A percentile compares a stretch with the other conserved stretches of the same genome.
phyloP scores from a whole-genome alignment of 2,113 vertebrate genomes.

The Reinhardtius hippoglossoides region DNA sequence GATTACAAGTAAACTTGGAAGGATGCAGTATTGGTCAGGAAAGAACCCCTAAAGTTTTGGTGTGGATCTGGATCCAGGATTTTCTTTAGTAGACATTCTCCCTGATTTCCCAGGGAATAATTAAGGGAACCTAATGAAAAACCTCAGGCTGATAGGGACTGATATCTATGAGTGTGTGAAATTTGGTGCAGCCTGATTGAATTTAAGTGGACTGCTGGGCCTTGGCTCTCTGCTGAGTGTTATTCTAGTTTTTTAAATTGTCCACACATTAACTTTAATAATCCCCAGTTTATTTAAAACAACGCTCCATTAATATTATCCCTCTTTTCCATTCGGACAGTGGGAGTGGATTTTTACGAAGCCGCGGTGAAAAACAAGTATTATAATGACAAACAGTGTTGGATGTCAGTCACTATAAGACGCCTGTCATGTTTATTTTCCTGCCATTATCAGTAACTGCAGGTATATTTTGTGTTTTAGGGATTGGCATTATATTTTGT shows the following conservation, averaged over 20 bases:
- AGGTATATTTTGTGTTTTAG: constrained; percentile 31
- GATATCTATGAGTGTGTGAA: too few relatives aligned
- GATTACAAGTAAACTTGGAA: too few relatives aligned
- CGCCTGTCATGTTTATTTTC: constrained; percentile 16
- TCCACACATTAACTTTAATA: constrained; percentile 17
- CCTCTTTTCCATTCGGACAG: not conserved
- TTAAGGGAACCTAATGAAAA: too few relatives aligned
- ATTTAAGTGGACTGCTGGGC: not conserved
- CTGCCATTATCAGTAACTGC: constrained; percentile 40
- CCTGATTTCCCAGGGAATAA: too few relatives aligned
- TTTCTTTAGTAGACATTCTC: too few relatives aligned
- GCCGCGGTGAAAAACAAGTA: constrained; percentile 20
- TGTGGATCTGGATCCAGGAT: too few relatives aligned
- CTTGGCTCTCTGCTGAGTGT: not conserved
- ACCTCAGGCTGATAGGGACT: too few relatives aligned
- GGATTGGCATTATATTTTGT: not conserved
- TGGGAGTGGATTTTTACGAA: constrained; percentile 29
- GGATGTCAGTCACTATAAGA: constrained; percentile 38
- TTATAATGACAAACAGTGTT: constrained; percentile 11
- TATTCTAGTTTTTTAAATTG: not conserved
- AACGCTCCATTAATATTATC: constrained; percentile 18
- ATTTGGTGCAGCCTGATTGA: not conserved
- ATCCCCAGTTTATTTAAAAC: constrained; percentile 28
- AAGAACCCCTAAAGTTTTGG: too few relatives aligned
- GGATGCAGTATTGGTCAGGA: too few relatives aligned